These are phyloP conservation scores for Caenorhabditis sinica DNA, from an alignment of 2,888 invertebrate genomes.

Conservation along the genomic window DNA sequence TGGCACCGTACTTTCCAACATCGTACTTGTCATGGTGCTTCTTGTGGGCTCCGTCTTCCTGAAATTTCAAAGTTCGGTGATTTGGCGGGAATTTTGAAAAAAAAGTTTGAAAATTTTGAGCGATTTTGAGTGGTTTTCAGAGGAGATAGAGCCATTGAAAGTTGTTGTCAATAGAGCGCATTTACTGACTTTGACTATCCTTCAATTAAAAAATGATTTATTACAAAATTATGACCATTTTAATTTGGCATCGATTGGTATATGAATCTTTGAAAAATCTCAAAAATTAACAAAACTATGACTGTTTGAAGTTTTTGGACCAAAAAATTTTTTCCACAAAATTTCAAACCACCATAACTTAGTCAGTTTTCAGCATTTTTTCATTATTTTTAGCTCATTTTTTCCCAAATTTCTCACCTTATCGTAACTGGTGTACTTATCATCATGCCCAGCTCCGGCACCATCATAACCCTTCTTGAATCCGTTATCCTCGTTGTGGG, in stretches of 20 bases:
- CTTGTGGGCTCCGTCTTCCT: slow-evolving; percentile 63
- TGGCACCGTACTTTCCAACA: slow-evolving; percentile 60
- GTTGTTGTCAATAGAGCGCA: not conserved
- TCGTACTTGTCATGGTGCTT: slow-evolving; percentile 65
- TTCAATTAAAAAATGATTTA: not conserved
- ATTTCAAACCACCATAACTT: not conserved
- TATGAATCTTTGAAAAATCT: not conserved
- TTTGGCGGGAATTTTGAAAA: not conserved
- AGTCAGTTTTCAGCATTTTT: not conserved
- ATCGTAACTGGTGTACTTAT: slow-evolving; percentile 68
- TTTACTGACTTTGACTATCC: not conserved
- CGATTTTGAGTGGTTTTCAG: not conserved
- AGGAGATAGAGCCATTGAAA: not conserved
- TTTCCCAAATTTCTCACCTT: slow-evolving; percentile 43
- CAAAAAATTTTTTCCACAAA: not conserved
- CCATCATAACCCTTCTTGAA: slow-evolving; percentile 71
- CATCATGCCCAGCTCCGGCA: slow-evolving; percentile 63
- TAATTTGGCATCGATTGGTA: not conserved
- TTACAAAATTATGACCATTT: not conserved
- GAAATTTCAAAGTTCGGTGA: not conserved
- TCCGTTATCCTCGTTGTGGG: slow-evolving; percentile 60
- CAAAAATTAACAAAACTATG: no score
- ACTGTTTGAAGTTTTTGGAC: no score
- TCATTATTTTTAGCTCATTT: not conserved
- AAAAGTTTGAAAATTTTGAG: not conserved